Percentiles rank a stretch among this genome's conserved stretches.
Conservation (phyloP, 1,140 invertebrate genomes). For the Drosophila bocqueti region DNA sequence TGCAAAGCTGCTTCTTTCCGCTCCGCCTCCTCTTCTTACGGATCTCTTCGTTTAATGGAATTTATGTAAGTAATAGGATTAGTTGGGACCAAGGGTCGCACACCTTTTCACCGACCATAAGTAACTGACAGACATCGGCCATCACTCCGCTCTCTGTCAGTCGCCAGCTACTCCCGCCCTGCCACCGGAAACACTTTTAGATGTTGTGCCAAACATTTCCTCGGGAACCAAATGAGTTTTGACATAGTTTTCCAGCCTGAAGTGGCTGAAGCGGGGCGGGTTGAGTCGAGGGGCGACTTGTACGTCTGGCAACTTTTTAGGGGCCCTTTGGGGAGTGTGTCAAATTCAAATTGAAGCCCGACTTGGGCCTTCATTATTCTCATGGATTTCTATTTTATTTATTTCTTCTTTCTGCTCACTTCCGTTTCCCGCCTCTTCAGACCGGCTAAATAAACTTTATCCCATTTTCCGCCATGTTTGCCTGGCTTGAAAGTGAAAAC, state of each 20-base stretch:
- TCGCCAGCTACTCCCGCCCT: not conserved
- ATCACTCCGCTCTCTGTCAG: not conserved
- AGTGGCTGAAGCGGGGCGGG: constrained; percentile 1
- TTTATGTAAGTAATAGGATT: constrained; percentile 64
- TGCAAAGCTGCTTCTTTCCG: not conserved
- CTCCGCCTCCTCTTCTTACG: not conserved
- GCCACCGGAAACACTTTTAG: constrained; percentile 31
- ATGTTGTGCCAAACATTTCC: constrained; percentile 35
- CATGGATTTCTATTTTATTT: constrained; percentile 5
- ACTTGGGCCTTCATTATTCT: not conserved
- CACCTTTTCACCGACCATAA: constrained; percentile 26
- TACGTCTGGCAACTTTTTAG: constrained; percentile 28
- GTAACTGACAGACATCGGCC: constrained; percentile 27
- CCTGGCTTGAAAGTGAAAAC: constrained; percentile 29
- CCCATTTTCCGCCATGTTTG: constrained; percentile 6
- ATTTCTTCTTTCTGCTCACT: constrained; percentile 10
- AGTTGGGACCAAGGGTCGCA: constrained; percentile 45
- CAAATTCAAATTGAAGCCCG: constrained; percentile 18
- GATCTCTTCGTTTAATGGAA: constrained; percentile 49
- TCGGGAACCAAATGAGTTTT: constrained; percentile 34
- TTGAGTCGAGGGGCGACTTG: not conserved
- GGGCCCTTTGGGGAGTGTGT: constrained; percentile 34
- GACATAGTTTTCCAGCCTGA: constrained; percentile 40
- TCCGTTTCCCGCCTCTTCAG: not conserved
- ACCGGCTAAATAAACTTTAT: constrained; percentile 26